Percentiles rank a stretch among this genome's conserved stretches.
These are phyloP conservation scores for Miltochrista miniata DNA, from an alignment of 2,888 invertebrate genomes.

Conservation along the genomic window DNA sequence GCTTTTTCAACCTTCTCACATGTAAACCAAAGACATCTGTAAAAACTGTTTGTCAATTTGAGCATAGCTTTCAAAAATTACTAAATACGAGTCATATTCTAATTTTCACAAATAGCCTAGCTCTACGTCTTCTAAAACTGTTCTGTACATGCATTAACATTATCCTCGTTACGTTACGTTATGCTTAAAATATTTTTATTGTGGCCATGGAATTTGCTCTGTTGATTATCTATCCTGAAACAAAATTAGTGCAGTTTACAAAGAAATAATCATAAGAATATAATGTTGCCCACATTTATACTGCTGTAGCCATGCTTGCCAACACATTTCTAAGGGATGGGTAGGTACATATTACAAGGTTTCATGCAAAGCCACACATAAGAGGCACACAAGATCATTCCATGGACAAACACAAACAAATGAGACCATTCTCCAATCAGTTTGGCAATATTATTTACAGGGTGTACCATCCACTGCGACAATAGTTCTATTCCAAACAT, in stretches of 20 bases:
- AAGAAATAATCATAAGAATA: slow-evolving; percentile 2
- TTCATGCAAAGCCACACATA: background rate
- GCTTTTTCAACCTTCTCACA: slow-evolving; percentile 54
- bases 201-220: slow-evolving; percentile 74
- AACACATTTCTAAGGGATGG: slow-evolving; percentile 2
- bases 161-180: slow-evolving; percentile 28
- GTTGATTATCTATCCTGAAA: slow-evolving; percentile 60
- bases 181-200: slow-evolving; percentile 30
- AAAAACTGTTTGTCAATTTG: slow-evolving; percentile 77
- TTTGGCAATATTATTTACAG: no score
- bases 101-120: slow-evolving; percentile 37
- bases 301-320: slow-evolving; percentile 1
- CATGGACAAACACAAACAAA: no score
- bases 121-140: slow-evolving; percentile 36
- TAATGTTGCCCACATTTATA: slow-evolving; percentile 7
- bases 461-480: no score
- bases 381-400: no score
- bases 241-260: slow-evolving; percentile 42
- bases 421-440: no score
- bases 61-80: slow-evolving; percentile 70
- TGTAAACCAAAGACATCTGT: slow-evolving; percentile 69
- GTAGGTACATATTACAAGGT: background rate
- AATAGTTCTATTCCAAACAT: no score
- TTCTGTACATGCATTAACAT: slow-evolving; percentile 50
- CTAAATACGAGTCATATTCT: slow-evolving; percentile 50